phyloP scores from a whole-genome alignment of 2,888 invertebrate species.

The Ochropleura plecta region DNA sequence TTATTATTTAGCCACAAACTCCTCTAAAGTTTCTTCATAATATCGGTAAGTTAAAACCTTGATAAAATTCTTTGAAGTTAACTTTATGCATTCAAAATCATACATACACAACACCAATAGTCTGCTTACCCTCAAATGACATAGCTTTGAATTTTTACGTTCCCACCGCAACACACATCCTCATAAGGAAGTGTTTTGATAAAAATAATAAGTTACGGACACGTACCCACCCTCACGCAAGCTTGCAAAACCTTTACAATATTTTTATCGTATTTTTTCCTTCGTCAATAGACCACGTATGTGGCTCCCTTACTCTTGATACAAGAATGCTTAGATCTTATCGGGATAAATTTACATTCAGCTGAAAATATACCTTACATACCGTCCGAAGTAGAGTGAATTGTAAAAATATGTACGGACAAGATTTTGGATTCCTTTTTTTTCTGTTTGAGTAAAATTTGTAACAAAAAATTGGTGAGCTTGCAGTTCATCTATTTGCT shows the following conservation, averaged over 20 bases:
- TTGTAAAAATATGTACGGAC: not conserved
- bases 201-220: constrained; percentile 61
- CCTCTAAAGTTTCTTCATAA: not conserved
- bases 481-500: too few species aligned
- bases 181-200: constrained; percentile 64
- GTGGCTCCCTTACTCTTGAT: constrained; percentile 45
- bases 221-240: constrained; percentile 57
- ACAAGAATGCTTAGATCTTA: constrained; percentile 54
- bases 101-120: not conserved
- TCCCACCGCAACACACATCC: constrained; percentile 44
- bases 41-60: not conserved
- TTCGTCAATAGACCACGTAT: constrained; percentile 60
- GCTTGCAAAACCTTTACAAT: constrained; percentile 54
- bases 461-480: too few species aligned
- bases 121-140: constrained; percentile 22
- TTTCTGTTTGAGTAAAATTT: not conserved
- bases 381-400: not conserved
- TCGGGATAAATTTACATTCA: constrained; percentile 52
- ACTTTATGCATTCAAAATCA: constrained; percentile 1
- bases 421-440: not conserved
- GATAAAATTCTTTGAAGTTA: not conserved
- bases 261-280: constrained; percentile 62
- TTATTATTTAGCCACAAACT: too few species aligned
- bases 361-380: constrained; percentile 36
- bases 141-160: constrained; percentile 33